These are phyloP conservation scores for Papilio elwesi DNA, from an alignment of 2,888 invertebrate species.

Conservation along the genomic window DNA sequence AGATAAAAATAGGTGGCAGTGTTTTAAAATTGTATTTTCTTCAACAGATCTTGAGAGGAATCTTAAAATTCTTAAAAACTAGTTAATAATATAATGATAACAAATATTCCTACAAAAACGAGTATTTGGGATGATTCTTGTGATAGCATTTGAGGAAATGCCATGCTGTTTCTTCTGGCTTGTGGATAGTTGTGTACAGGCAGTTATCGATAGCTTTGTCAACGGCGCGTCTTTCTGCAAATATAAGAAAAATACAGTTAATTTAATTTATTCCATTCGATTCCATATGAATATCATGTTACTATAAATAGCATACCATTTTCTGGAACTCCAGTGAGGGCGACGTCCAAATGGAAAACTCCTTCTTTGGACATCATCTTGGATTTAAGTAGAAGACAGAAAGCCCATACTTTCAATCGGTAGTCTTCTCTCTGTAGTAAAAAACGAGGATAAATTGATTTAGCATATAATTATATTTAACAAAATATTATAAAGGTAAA, in stretches of 20 bases:
- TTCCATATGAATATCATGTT: neutral
- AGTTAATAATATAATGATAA: neutral
- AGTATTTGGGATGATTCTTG: slow-evolving; percentile 28
- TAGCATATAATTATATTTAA: neutral
- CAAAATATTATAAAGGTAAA: too few species aligned
- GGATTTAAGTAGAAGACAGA: slow-evolving; percentile 57
- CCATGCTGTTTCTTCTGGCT: slow-evolving; percentile 59
- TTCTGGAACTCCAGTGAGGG: slow-evolving; percentile 50
- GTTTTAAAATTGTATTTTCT: slow-evolving; percentile 1
- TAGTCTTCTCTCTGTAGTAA: slow-evolving; percentile 46
- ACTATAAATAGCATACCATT: slow-evolving; percentile 45
- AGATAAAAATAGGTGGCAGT: neutral
- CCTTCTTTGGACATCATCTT: slow-evolving; percentile 60
- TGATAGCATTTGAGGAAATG: slow-evolving; percentile 56
- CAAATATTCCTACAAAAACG: slow-evolving; percentile 32
- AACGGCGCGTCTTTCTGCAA: slow-evolving; percentile 54
- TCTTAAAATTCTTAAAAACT: neutral
- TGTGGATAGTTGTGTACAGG: slow-evolving; percentile 47
- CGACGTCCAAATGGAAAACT: slow-evolving; percentile 58
- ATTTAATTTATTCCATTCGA: too few species aligned
- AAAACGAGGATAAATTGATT: neutral
- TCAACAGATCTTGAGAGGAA: neutral
- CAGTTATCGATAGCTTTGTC: slow-evolving; percentile 56
- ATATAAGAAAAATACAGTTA: neutral
- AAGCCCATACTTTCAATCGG: slow-evolving; percentile 55